Evolutionary conservation across 2,888 invertebrate species (phyloP).

Genomic region (Girardia tigrina): DNA sequence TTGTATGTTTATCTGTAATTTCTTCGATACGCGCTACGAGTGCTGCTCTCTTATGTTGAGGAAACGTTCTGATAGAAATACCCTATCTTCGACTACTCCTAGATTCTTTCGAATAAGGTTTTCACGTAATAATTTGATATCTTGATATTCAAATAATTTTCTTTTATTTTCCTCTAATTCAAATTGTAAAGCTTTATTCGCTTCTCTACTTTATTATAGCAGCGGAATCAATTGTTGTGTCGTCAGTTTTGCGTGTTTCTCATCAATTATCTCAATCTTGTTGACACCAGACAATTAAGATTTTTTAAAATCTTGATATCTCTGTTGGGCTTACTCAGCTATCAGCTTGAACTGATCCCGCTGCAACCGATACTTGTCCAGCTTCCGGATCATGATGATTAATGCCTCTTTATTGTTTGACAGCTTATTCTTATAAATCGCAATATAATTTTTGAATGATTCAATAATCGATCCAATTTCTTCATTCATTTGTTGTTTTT

Average conservation of each 20-base stretch:
- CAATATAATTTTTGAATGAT: too few relatives aligned
- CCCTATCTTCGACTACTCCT: conserved; percentile 48
- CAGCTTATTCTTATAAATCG: too few relatives aligned
- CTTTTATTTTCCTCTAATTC: conserved; percentile 62
- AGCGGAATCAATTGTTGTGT: conserved; percentile 42
- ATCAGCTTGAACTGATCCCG: too few relatives aligned
- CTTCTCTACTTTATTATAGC: conserved; percentile 52
- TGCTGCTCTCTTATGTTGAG: conserved; percentile 58
- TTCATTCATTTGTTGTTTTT: too few relatives aligned
- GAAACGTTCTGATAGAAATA: conserved; percentile 50
- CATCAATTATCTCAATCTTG: conserved; percentile 26
- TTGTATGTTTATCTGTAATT: conserved; percentile 57
- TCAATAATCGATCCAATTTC: too few relatives aligned
- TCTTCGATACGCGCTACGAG: conserved; percentile 60
- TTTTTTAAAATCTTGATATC: conserved; percentile 47
- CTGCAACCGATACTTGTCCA: too few relatives aligned
- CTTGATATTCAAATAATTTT: conserved; percentile 55
- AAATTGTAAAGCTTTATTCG: conserved; percentile 54
- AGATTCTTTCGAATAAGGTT: conserved; percentile 48
- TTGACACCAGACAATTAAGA: background rate
- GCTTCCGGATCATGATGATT: too few relatives aligned
- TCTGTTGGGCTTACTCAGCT: too few relatives aligned
- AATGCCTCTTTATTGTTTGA: too few relatives aligned
- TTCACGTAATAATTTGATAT: conserved; percentile 50
- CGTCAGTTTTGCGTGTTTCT: conserved; percentile 34